Conservation (phyloP, 1,140 invertebrate species). For the Drosophila miranda region DNA sequence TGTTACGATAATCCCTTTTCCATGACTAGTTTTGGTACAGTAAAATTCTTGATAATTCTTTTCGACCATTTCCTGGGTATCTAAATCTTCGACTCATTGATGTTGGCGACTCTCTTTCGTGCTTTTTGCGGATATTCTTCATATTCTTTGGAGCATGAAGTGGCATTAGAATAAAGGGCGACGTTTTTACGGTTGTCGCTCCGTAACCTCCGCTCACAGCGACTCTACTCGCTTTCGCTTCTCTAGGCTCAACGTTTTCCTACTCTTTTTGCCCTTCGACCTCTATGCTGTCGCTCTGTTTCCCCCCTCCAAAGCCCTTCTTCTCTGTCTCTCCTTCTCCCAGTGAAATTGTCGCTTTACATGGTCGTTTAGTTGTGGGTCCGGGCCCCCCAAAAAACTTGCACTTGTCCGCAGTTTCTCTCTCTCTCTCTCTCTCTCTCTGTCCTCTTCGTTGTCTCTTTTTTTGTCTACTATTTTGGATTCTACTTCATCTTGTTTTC, state of each 20-base stretch:
- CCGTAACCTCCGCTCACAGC: constrained; percentile 13
- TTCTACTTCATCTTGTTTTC: constrained; percentile 46
- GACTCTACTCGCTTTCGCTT: no score
- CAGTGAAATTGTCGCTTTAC: constrained; percentile 44
- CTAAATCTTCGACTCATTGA: no score
- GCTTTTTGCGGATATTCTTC: constrained; percentile 17
- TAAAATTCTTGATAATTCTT: no score
- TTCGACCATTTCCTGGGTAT: neutral
- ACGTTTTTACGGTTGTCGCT: constrained; percentile 60
- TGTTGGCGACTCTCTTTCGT: neutral
- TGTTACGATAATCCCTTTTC: no score
- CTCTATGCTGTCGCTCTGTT: constrained; percentile 1
- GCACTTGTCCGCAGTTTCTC: constrained; percentile 51
- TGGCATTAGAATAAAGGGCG: constrained; percentile 73
- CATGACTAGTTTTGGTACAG: no score
- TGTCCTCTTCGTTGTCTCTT: constrained; percentile 3
- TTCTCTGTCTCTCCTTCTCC: constrained; percentile 11
- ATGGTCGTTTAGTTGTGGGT: constrained; percentile 56
- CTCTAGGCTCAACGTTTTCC: no score
- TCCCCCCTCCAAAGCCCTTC: neutral
- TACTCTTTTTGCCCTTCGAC: no score
- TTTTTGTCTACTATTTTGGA: constrained; percentile 49
- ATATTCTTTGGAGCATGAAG: constrained; percentile 57
- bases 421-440: constrained; percentile 3
- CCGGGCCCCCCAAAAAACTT: constrained; percentile 48